Conservation (phyloP, 1,140 invertebrate genomes). For the Neotoxoptera formosana region DNA sequence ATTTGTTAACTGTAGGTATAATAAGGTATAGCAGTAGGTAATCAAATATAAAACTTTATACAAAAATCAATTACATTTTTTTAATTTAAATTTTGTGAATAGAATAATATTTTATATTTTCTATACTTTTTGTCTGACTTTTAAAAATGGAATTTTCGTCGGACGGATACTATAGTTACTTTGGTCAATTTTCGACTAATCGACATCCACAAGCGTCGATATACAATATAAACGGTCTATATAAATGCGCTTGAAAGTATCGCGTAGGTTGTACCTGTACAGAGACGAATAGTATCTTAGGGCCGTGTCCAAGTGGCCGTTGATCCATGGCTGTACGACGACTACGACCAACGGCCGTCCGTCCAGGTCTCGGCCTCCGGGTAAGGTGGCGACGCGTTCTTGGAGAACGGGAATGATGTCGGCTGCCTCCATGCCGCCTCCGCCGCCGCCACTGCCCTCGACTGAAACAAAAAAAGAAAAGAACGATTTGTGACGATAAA, state of each 20-base stretch:
- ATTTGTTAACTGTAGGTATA: too few species aligned
- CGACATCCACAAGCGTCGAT: too few species aligned
- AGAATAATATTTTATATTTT: too few species aligned
- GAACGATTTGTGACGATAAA: not conserved
- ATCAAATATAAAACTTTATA: too few species aligned
- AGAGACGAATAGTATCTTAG: conserved; percentile 70
- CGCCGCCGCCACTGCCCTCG: not conserved
- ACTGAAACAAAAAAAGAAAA: not conserved
- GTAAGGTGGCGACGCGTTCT: conserved; percentile 64
- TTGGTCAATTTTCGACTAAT: too few species aligned
- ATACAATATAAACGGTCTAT: not conserved
- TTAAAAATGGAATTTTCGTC: too few species aligned
- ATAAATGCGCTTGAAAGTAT: not conserved
- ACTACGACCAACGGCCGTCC: conserved; percentile 72
- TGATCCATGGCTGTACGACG: conserved; percentile 68
- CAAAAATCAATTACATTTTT: too few species aligned
- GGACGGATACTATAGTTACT: too few species aligned
- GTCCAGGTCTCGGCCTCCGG: conserved; percentile 72
- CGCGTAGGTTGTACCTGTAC: conserved; percentile 67
- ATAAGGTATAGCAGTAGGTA: too few species aligned
- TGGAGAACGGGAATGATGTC: conserved; percentile 67
- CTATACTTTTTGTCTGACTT: too few species aligned
- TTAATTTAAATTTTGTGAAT: too few species aligned
- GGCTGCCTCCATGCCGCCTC: conserved; percentile 64
- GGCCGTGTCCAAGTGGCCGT: conserved; percentile 67